Evolutionary conservation across 2,888 invertebrate genomes (phyloP), one percentile per base, ranked within the genome.

Genomic region (Sminthurinus aureus): DNA sequence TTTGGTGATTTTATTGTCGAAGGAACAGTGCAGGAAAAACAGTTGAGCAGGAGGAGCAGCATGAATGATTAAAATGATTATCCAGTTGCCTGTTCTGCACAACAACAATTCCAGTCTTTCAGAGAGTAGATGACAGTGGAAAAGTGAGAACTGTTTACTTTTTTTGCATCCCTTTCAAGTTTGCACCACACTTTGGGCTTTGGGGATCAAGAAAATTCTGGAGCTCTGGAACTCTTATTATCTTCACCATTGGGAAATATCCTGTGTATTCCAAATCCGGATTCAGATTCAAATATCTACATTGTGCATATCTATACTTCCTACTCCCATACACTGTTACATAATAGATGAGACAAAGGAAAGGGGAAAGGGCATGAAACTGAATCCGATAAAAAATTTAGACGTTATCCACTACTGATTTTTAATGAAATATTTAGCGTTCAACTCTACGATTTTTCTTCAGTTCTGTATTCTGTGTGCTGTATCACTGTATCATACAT

Each of bases 21-120:
- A 38, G 6, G 6, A 38, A 38, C 38, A 38, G 6, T 13, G 20
- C 22, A 26, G 26, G 6, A 73, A 69, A 69, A 73, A 73, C 24
- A 24, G 73, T 24, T 3, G 1, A 1, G 38, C 26, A 73, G 15
- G 73, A 69, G 4, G 73, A 69, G 4, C 9, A 73, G 24, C 20
- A 73, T 73, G 26, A 73, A 73, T 73, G 73, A 73, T 24, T 73
- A 20, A 73, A 73, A n/a, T n/a, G n/a, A n/a, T n/a, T n/a, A n/a
- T n/a, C n/a, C n/a, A n/a, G n/a, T n/a, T n/a, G 20, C 69, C 15
- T 6, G 73, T 73, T 73, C 38, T 38, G 73, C 11, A 69, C 9
- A 24, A 13, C 1, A 26, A 11, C 8, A 73, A n/a, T n/a, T n/a
- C n/a, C n/a, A n/a, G n/a, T 24, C 26, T 69, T 20, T 69, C 22